Base-by-base conservation (phyloP, 2,888 invertebrate genomes). In the Eumacrocentrus americanus region DNA sequence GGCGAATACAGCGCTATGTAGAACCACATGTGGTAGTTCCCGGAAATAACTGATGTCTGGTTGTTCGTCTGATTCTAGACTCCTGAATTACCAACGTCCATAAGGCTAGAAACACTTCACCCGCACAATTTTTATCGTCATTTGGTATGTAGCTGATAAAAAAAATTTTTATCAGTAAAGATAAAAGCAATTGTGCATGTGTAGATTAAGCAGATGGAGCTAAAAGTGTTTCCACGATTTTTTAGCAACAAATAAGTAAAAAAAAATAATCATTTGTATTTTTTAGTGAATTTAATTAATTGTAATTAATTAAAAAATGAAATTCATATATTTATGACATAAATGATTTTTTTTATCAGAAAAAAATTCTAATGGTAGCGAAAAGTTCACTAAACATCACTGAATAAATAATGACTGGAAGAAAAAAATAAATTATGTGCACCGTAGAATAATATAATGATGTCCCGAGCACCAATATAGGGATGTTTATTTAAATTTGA, bases 401-500 rank as follows among this genome's bases (percentile, higher is more conserved):
- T 11, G 53, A 56, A 55, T 56, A 58, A 56, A 14, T 38, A 16
- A 29, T 52, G 37, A 9, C 16, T 6, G 11, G 34, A 48, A 11
- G 14, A 9, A 46, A 22, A 46, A 46, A 20, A 12, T 22, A 47
- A 16, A 50, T 5, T 25, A 20, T 52, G 29, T 44, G 44, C 20
- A 38, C 29, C 11, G 48, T 53, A 25, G 25, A 46, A 53, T 44
- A 52, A n/a, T n/a, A 54, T 60, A 60, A 60, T 60, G 59, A 54
- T 40, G 47, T 29, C 25, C 20, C n/a, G n/a, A n/a, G n/a, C 40
- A 38, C 25, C 48, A n/a, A 59, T 54, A 18, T 40, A 16, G 54
- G 64, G 62, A 64, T 63, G 56, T 57, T 48, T 60, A 65, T 62
- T 65, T 59, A 60, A 65, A 67, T 64, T 63, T 60, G 20, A 48